phyloP scores from a whole-genome alignment of 2,797 vertebrate species.

The Eulemur coronatus region DNA sequence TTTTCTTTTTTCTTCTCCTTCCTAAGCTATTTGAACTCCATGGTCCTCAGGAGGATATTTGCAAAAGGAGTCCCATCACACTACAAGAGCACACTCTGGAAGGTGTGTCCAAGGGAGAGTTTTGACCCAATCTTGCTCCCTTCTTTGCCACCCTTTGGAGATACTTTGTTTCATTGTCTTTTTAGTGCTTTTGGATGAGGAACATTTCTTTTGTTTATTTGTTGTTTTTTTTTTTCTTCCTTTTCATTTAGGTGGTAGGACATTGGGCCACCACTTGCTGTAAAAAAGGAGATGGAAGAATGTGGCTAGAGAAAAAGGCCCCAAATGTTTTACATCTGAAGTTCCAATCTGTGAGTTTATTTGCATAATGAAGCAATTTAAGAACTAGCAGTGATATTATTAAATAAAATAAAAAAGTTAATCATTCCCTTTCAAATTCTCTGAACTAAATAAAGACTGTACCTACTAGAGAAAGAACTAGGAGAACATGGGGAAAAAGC shows the following conservation, averaged over 20 bases:
- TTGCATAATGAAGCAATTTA: not conserved
- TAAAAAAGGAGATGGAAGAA: fast-evolving
- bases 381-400: not conserved
- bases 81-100: not conserved
- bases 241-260: not conserved
- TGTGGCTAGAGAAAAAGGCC: not conserved
- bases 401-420: not conserved
- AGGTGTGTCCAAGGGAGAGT: not conserved
- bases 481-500: fast-evolving
- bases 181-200: not conserved
- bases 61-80: not conserved
- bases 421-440: not conserved
- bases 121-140: not conserved
- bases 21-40: not conserved
- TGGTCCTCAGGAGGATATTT: not conserved
- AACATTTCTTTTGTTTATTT: not conserved
- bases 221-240: too few species aligned
- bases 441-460: not conserved
- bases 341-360: not conserved
- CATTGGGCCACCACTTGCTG: fast-evolving
- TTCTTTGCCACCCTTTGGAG: not conserved
- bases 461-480: not conserved
- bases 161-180: not conserved
- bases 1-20: not conserved
- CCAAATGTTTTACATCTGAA: not conserved